Evolutionary conservation across 2,113 vertebrate genomes (phyloP).

Genomic region (Columbina picui): DNA sequence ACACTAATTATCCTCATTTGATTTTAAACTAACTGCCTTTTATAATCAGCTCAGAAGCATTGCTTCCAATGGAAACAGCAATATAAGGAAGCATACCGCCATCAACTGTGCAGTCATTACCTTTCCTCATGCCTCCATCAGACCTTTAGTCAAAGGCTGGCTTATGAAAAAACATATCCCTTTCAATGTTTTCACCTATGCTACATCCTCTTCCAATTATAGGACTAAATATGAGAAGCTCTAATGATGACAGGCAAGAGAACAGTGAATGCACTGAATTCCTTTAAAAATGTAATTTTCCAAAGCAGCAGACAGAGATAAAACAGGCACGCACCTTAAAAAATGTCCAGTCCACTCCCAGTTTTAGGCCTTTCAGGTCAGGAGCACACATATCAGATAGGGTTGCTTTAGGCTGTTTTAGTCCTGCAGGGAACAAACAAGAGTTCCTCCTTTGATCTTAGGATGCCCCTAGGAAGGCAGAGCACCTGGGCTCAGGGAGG

Average conservation of each 20-base stretch:
- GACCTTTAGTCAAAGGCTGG: not conserved
- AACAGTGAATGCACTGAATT: not conserved
- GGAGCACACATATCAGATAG: conserved; percentile 32
- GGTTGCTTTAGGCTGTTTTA: conserved; percentile 59
- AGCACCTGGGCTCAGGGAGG: not conserved
- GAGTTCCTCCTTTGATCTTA: not conserved
- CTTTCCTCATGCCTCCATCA: not conserved
- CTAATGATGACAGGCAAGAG: not conserved
- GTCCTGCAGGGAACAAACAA: conserved; percentile 51
- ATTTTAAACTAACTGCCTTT: not conserved
- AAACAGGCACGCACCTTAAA: conserved; percentile 67
- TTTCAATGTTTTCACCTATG: not conserved
- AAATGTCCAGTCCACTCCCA: conserved; percentile 70
- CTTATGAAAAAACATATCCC: not conserved
- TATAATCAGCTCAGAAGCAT: not conserved
- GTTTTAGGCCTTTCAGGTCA: conserved; percentile 68
- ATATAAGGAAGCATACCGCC: not conserved
- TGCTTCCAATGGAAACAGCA: not conserved
- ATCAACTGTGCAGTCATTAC: not conserved
- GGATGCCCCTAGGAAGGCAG: not conserved
- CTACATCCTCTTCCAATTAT: not conserved
- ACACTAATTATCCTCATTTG: not conserved
- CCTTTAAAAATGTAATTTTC: not conserved
- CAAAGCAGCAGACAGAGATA: not conserved
- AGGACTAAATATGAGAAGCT: not conserved